Percentiles rank a stretch among this genome's conserved stretches.
phyloP scores from a whole-genome alignment of 2,888 invertebrate species.

The Helicoverpa assulta region DNA sequence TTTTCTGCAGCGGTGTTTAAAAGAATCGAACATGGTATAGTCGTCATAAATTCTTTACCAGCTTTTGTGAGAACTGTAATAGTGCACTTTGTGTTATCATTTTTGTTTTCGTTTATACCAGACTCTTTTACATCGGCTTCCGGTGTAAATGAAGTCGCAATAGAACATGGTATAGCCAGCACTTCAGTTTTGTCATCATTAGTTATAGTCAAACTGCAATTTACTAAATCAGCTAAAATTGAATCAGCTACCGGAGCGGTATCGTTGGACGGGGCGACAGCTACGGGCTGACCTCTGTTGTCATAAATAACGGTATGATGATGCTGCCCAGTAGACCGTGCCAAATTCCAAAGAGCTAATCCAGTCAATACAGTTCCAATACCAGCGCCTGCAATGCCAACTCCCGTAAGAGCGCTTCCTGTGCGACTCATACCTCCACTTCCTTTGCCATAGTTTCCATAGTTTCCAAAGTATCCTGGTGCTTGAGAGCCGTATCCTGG shows the following conservation, averaged over 20 bases:
- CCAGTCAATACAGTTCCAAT: conserved; percentile 87
- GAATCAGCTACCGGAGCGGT: conserved; percentile 77
- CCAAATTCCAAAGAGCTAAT: conserved; percentile 88
- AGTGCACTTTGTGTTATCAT: conserved; percentile 84
- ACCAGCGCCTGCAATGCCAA: conserved; percentile 86
- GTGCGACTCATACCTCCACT: conserved; percentile 79
- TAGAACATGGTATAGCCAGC: conserved; percentile 86
- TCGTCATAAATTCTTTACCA: conserved; percentile 84
- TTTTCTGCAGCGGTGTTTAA: conserved; percentile 86
- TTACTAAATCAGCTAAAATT: conserved; percentile 83
- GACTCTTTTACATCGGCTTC: conserved; percentile 83
- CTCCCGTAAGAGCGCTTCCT: conserved; percentile 80
- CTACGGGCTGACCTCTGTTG: conserved; percentile 85
- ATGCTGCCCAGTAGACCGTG: conserved; percentile 82
- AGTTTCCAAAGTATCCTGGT: conserved; percentile 85
- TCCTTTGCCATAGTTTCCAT: conserved; percentile 80
- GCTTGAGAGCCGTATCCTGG: conserved; percentile 77
- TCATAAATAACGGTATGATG: conserved; percentile 87
- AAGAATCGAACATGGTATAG: conserved; percentile 86
- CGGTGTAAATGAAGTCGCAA: conserved; percentile 87
- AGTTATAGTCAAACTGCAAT: conserved; percentile 86
- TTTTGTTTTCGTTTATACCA: conserved; percentile 68
- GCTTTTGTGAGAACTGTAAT: conserved; percentile 84
- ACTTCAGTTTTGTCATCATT: conserved; percentile 83
- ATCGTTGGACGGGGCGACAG: conserved; percentile 80